Base-by-base conservation (phyloP, 2,888 invertebrate species). In the Microplitis deprimator region DNA sequence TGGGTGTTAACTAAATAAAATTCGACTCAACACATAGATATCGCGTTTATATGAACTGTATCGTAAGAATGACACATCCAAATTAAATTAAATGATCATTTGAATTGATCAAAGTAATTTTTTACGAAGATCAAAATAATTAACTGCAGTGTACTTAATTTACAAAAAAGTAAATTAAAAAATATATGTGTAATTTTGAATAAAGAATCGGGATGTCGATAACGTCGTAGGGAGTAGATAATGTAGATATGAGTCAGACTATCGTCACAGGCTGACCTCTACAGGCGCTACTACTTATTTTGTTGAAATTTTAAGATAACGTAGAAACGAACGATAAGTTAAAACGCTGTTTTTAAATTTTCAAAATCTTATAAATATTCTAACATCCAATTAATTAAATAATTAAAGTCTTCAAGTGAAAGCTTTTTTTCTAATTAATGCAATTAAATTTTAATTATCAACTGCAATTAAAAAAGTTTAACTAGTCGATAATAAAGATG, bases 171-270 rank as follows among this genome's bases (percentile, higher is more conserved):
- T 29, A 4, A 29, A 29, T 29, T 0, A 29, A 29, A 29, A 29
- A 29, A 29, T 29, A 4, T 29, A 4, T 29, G 29, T 2, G 20
- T 29, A 29, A 64, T 40, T 64, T 20, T 41, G 17, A 73, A 65
- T 38, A 71, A 38, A 69, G 17, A 8, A 68, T 29, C 29, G 0
- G 59, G 50, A 1, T 40, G 78, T 76, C 71, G 80, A 67, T 81
- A 76, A 73, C 40, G 73, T 13, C 61, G 75, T 72, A 65, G 29
- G 50, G 82, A 17, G 81, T 77, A 50, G 82, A 79, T 83, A 81
- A 67, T 72, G 65, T 62, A 68, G 77, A 29, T 50, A 13, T 50
- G 69, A 60, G 65, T 72, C 2, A 16, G 13, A n/a, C 38, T 40
- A 40, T 62, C 29, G 7, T 16, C 41, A 40, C 59, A 2, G 78